A percentile compares a stretch with the other conserved stretches of the same genome.
phyloP scores from a whole-genome alignment of 1,140 invertebrate genomes.

The Procambarus virginalis region DNA sequence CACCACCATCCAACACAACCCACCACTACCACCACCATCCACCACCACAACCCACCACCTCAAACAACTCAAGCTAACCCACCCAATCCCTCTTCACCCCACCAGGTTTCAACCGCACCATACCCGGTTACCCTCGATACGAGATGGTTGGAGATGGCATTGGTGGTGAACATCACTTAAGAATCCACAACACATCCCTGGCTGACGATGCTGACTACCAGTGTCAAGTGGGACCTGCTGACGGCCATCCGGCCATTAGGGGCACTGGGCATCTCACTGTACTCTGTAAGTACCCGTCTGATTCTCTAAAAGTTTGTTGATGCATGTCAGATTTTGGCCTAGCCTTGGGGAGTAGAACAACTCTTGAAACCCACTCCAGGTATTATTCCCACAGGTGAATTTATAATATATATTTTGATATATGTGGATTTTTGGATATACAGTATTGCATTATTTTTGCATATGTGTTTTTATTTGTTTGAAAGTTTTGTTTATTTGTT shows the following conservation, averaged over 20 bases:
- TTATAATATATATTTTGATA: no score
- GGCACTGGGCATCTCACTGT: conserved; percentile 89
- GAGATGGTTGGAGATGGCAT: conserved; percentile 90
- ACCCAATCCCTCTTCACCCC: not conserved
- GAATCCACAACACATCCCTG: conserved; percentile 75
- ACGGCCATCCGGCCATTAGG: conserved; percentile 73
- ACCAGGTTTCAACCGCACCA: conserved; percentile 87
- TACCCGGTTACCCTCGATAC: conserved; percentile 92
- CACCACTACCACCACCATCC: not conserved
- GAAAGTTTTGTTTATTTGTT: no score
- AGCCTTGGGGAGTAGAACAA: no score
- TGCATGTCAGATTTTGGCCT: no score
- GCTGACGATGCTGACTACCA: conserved; percentile 77
- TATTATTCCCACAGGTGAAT: no score
- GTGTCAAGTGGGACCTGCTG: conserved; percentile 77
- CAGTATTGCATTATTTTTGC: no score
- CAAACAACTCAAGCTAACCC: not conserved
- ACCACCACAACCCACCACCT: not conserved
- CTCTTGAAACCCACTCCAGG: no score
- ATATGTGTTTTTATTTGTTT: no score
- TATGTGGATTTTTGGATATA: no score
- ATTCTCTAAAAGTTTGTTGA: no score
- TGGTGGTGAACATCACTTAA: conserved; percentile 83
- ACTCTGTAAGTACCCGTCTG: conserved; percentile 82
- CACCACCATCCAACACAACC: not conserved